Base-by-base conservation (phyloP, 23 tunicate genomes). In the Oikopleura dioica region DNA sequence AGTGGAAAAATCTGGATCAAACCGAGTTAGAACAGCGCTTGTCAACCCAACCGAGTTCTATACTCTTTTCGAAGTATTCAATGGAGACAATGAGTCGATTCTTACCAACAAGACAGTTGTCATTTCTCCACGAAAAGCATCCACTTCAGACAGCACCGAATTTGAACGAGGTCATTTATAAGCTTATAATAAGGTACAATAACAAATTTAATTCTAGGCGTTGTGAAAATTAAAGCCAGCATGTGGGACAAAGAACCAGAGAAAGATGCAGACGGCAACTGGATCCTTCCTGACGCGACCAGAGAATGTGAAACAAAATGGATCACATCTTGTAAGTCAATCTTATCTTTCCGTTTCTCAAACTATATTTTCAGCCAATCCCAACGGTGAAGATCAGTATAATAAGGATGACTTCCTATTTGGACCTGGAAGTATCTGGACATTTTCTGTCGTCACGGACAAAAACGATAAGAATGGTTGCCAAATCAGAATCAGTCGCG, bases 131-230 rank as follows among this genome's bases (percentile, higher is more conserved):
- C 26, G 26, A 12, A 28, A 24, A 28, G 26, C 16, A 2, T 63
- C 72, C 30, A 63, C 26, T 16, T 2, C 16, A 12, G 33, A 28
- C 33, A 31, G 72, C 16, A 63, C 72, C 26, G 72, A 63, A 28
- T 63, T 63, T 63, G 72, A 63, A 63, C 16, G 72, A 63, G 72
- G 72, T 28, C 55, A 16, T 44, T 44, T 16, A 44, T 44, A 9
- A 44, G 55, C 55, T 9, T 9, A 9, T 44, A 16, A 44, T 44
- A 16, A 44, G 16, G 9, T 44, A 44, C n/a, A n/a, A n/a, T n/a
- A n/a, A n/a, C n/a, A n/a, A 44, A 9, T 9, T 44, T 44, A 9
- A 44, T 44, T 44, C 21, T 44, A 44, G 55, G 55, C 21, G 55
- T 21, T 21, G 9, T 9, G 9, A 44, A 44, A 21, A 44, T 44